Base-by-base conservation (phyloP, 2,797 vertebrate genomes). In the Varecia variegata region DNA sequence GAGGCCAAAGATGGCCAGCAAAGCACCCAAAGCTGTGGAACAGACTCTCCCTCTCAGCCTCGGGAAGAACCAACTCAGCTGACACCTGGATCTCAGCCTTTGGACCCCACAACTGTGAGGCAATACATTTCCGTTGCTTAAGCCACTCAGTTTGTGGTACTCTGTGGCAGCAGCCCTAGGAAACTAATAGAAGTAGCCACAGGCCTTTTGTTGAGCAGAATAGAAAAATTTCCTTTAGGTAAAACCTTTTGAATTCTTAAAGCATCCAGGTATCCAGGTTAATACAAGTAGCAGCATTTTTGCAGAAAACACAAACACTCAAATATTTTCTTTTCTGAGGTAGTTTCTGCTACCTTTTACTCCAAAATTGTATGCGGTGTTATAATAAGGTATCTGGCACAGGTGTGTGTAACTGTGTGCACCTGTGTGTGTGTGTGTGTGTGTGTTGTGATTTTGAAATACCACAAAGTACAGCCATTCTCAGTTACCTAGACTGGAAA, bases 141-240 rank as follows among this genome's bases (percentile, higher is more conserved):
- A 15, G 35, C 10, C 5, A 5, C 15, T 27, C 0, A 0, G 7
- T 8, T 12, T 45, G 7, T 1, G 30, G 9, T 1, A 0, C n/a
- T 47, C 62, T 35, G 40, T 32, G 5, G n/a, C 17, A 32, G 15
- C 3, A 27, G 14, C 40, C n/a, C 8, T 43, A 7, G 20, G 40
- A 50, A 79, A 27, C 35, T 3, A 5, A 25, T 5, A 9, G 23
- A 6, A 3, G 32, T 21, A 10, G 35, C 43, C n/a, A 5, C 2
- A 45, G 18, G 25, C 5, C 2, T 32, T 32, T 43, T 11, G 30
- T 2, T 5, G 21, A 62, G 17, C 18, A 27, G 43, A 62, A 21
- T 0, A 43, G 20, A 7, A 27, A 25, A 17, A 35, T 45, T n/a
- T 47, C 65, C 65, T 65, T 21, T 23, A 15, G 1, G 1, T 27